A percentile compares a stretch with the other conserved stretches of the same genome.
Conservation (phyloP, 1,140 invertebrate genomes). For the Cotesia chilonis region DNA sequence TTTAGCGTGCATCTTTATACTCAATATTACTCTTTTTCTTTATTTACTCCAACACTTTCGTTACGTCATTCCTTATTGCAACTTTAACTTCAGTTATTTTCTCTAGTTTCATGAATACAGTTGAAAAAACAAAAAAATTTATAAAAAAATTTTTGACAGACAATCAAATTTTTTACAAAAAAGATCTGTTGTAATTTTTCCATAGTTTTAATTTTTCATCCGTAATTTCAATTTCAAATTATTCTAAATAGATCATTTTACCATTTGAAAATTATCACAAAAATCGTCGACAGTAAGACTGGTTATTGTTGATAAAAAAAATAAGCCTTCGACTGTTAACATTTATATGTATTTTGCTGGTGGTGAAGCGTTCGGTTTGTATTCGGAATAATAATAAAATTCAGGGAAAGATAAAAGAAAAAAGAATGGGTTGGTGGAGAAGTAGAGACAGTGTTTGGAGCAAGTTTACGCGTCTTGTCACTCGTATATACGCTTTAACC, state of each 20-base stretch:
- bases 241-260: too few relatives aligned
- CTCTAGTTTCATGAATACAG: too few relatives aligned
- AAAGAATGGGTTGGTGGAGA: constrained; percentile 13
- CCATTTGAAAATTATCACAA: too few relatives aligned
- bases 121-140: too few relatives aligned
- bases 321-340: not conserved
- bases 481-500: constrained; percentile 24
- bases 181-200: too few relatives aligned
- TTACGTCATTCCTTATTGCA: not conserved
- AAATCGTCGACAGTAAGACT: too few relatives aligned
- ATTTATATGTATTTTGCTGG: not conserved
- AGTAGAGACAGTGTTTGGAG: not conserved
- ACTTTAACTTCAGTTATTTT: not conserved
- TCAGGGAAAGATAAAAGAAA: not conserved
- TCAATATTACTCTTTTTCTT: constrained; percentile 16
- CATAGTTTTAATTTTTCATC: too few relatives aligned
- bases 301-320: too few relatives aligned
- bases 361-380: not conserved
- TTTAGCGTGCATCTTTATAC: constrained; percentile 26
- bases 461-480: constrained; percentile 32
- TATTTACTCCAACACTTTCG: not conserved
- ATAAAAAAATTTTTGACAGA: too few relatives aligned
- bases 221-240: too few relatives aligned
- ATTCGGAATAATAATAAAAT: not conserved
- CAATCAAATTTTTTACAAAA: too few relatives aligned